Base-by-base conservation (phyloP, 2,797 vertebrate genomes). In the Presbytis comata region DNA sequence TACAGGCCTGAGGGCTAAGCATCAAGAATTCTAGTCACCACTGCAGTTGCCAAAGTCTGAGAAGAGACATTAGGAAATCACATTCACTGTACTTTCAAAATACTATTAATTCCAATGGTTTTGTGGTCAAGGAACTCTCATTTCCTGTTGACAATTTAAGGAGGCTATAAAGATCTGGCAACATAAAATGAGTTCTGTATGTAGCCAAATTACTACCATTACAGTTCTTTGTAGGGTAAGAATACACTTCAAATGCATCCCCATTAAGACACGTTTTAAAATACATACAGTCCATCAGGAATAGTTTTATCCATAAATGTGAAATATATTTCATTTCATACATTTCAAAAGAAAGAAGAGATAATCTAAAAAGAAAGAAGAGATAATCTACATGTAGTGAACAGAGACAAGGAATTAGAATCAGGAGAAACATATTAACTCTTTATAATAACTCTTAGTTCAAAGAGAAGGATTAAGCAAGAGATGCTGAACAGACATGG, bases 121-220 rank as follows among this genome's bases (percentile, higher is more conserved):
- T 95, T 97, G 95, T 97, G 96, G 93, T 95, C 44, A 93, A 91
- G 90, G n/a, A 97, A 94, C 88, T 97, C 94, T 82, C 80, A 94
- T 86, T 97, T 97, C 93, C 97, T 97, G 96, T 94, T 95, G 95
- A 97, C 96, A 98, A 74, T 91, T 78, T 87, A 48, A 96, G 83
- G 59, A 96, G 85, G 19, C 53, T 88, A 9, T 46, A 89, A 89
- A 87, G 53, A 53, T 92, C 97, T 96, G 95, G 92, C 92, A 91
- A 96, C 48, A 75, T 78, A 94, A 96, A 97, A 92, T 88, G 75
- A 96, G 24, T 84, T 97, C 75, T 94, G 30, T 64, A 64, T 93
- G 72, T 67, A 97, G 30, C 36, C 72, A 93, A 93, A 95, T 92
- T 72, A 79, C 61, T 70, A 26, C 87, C 61, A 95, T 64, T 92